Conservation (phyloP, 2,888 invertebrate species). For the Venusia cambrica region DNA sequence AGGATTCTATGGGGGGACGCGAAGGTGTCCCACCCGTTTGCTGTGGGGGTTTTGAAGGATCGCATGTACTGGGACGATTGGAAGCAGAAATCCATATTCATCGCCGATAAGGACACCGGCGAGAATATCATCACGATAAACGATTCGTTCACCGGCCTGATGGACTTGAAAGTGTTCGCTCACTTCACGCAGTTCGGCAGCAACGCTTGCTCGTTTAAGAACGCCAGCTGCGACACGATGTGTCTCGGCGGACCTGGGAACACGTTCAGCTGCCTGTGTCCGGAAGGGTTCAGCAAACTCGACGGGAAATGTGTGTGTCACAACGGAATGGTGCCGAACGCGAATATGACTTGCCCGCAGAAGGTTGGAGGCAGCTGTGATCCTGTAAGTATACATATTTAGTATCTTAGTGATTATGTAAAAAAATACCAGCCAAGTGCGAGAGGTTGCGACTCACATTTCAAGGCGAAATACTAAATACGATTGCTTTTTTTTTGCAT, state of each 20-base stretch:
- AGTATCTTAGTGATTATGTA: too few relatives aligned
- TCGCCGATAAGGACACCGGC: conserved; percentile 89
- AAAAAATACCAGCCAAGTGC: too few relatives aligned
- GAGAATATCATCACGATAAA: conserved; percentile 81
- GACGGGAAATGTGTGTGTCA: conserved; percentile 88
- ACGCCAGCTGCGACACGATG: conserved; percentile 85
- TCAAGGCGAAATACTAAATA: too few relatives aligned
- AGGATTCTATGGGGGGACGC: conserved; percentile 84
- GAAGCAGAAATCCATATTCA: conserved; percentile 89
- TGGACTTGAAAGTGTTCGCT: conserved; percentile 91
- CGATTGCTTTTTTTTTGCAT: too few relatives aligned
- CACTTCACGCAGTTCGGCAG: conserved; percentile 88
- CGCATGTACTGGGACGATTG: conserved; percentile 95
- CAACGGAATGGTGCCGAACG: conserved; percentile 81
- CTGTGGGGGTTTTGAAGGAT: conserved; percentile 92
- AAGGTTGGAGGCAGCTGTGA: conserved; percentile 80
- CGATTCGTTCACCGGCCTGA: conserved; percentile 84
- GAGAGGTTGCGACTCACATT: too few relatives aligned
- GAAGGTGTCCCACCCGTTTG: conserved; percentile 90
- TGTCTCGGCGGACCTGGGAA: conserved; percentile 89
- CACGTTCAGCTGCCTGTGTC: conserved; percentile 87
- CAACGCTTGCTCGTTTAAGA: conserved; percentile 84
- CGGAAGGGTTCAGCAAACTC: conserved; percentile 84
- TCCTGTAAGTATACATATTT: conserved; percentile 48
- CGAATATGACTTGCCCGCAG: conserved; percentile 86